Evolutionary conservation across 2,797 vertebrate species (phyloP).

Genomic region (Chelon labrosus): DNA sequence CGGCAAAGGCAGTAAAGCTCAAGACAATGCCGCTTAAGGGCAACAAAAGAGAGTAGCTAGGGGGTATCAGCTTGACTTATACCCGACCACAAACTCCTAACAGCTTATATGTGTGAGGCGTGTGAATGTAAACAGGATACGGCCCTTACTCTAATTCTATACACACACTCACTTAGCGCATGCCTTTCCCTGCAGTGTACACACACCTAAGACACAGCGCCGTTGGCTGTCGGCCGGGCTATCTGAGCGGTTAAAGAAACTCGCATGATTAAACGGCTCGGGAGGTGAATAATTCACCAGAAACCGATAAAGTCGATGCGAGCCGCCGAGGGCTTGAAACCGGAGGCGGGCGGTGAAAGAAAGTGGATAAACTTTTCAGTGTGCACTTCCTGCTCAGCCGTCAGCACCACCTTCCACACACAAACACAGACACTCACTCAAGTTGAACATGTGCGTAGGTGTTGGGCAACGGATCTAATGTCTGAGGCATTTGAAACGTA

Average conservation of each 20-base stretch:
- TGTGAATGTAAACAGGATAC: constrained; percentile 73
- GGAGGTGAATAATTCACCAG: constrained; percentile 70
- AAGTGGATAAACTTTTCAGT: constrained; percentile 19
- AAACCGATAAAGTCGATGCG: constrained; percentile 32
- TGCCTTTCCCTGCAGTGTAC: constrained; percentile 67
- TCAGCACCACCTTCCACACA: constrained; percentile 23
- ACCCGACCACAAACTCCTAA: not conserved
- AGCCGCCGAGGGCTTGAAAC: constrained; percentile 6
- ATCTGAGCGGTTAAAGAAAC: constrained; percentile 53
- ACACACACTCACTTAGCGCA: constrained; percentile 64
- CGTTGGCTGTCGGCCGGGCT: constrained; percentile 18
- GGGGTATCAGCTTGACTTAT: constrained; percentile 26
- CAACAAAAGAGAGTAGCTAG: not conserved
- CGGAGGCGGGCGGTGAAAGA: constrained; percentile 2
- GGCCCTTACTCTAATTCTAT: constrained; percentile 49
- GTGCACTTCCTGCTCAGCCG: constrained; percentile 39
- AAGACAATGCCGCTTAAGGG: constrained; percentile 19
- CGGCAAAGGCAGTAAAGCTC: not conserved
- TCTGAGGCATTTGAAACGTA: constrained; percentile 45
- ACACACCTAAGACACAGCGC: constrained; percentile 60
- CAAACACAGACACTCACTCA: constrained; percentile 19
- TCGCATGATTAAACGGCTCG: constrained; percentile 55
- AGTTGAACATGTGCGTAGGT: constrained; percentile 57
- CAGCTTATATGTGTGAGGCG: constrained; percentile 12
- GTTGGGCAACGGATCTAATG: constrained; percentile 45